Base-by-base conservation (phyloP, 2,113 vertebrate species). In the Nannospalax galili region DNA sequence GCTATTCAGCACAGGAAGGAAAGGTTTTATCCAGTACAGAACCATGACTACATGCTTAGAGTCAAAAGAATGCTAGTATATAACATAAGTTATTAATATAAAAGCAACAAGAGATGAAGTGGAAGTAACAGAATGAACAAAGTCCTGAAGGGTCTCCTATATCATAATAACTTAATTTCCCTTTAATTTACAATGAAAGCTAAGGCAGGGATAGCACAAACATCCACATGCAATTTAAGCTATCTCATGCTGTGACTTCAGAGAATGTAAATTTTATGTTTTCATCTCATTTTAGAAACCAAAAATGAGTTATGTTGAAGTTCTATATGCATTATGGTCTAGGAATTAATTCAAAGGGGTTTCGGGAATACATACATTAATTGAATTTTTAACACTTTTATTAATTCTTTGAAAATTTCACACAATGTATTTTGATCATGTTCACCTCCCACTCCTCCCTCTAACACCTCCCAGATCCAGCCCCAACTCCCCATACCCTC, bases 181-280 rank as follows among this genome's bases (percentile, higher is more conserved):
- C 40, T 91, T 92, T 82, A 84, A 84, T 79, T 80, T 89, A 87
- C 0, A 89, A 20, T 42, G 80, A 90, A 72, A 94, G 16, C 79
- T 84, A 88, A 85, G 86, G 32, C 24, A 35, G 26, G 6, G 17
- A 52, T 77, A 65, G 12, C 26, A 90, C 17, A 75, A 97, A 90
- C 62, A 94, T 78, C 80, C 67, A 93, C 69, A 35, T 60, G 28
- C 90, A 90, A 74, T 82, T 87, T 94, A 93, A 89, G 52, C 56
- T 30, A 26, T 35, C 72, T 88, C 81, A 78, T 70, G 72, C 88
- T 96, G 88, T 88, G 96, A 93, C 81, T 92, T 91, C 26, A 92
- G 67, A 96, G 74, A 88, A 92, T 86, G 65, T 79, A 96, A 90
- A 88, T 88, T 72, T 52, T 30, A 65, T 82, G 20, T 79, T 90